phyloP scores from a whole-genome alignment of 2,888 invertebrate genomes.

The Cheiracanthium punctorium region DNA sequence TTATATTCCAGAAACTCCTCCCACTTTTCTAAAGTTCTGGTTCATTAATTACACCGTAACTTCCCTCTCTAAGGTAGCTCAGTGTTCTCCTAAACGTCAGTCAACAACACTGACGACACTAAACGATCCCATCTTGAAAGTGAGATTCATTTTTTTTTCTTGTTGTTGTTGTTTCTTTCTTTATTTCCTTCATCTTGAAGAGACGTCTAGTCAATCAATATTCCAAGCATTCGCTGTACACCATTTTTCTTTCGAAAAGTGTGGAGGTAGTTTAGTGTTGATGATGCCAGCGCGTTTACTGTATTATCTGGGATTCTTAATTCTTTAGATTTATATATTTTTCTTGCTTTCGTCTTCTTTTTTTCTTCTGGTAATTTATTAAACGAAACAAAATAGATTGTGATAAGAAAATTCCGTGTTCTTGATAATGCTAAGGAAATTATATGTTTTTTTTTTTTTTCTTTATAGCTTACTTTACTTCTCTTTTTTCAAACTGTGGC shows the following conservation, averaged over 20 bases:
- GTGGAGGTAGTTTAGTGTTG: not conserved
- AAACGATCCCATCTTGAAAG: not conserved
- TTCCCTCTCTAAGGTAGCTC: not conserved
- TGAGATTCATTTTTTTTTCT: not conserved
- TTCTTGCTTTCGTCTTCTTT: not conserved
- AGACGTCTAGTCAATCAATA: constrained; percentile 9
- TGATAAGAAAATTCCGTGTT: not conserved
- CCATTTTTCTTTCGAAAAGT: not conserved
- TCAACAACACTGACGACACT: constrained; percentile 8
- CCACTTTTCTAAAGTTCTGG: not conserved
- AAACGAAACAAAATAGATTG: not conserved
- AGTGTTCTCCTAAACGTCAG: not conserved
- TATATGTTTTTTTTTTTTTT: too few species aligned
- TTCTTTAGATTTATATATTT: not conserved
- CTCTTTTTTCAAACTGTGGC: too few species aligned
- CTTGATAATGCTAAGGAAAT: not conserved
- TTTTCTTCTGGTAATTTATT: not conserved
- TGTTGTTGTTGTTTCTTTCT: not conserved
- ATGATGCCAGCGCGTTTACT: not conserved
- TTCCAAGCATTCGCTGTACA: not conserved
- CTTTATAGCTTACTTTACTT: too few species aligned
- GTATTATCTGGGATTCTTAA: constrained; percentile 5
- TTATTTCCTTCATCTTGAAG: not conserved
- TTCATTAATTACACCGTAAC: not conserved
- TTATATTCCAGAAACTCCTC: not conserved